Conservation (phyloP, 2,113 vertebrate genomes). For the Reinhardtius hippoglossoides region DNA sequence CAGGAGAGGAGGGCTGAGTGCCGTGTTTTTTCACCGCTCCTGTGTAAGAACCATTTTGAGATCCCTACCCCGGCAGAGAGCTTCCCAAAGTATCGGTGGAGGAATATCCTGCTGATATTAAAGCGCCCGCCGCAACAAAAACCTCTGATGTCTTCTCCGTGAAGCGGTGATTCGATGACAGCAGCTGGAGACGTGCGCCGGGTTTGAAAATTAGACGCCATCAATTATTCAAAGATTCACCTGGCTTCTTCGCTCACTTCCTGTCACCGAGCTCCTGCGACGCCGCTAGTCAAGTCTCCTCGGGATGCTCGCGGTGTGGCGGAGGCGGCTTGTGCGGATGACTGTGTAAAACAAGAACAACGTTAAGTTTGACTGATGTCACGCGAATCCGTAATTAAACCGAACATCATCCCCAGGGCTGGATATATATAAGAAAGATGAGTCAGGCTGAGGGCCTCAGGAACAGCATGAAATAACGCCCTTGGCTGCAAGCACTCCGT, state of each 20-base stretch:
- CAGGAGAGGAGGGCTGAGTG: constrained; percentile 57
- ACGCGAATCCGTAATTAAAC: constrained; percentile 74
- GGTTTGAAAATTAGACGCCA: constrained; percentile 62
- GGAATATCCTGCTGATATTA: constrained; percentile 40
- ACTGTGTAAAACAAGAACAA: constrained; percentile 71
- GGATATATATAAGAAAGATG: constrained; percentile 65
- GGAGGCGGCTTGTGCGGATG: constrained; percentile 42
- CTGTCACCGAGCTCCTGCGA: constrained; percentile 25
- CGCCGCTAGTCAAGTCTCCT: constrained; percentile 29
- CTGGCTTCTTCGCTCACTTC: constrained; percentile 57
- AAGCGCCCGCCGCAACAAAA: constrained; percentile 31
- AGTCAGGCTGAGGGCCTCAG: constrained; percentile 56
- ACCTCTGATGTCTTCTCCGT: constrained; percentile 46
- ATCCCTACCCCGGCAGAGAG: constrained; percentile 39
- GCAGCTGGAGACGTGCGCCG: constrained; percentile 48
- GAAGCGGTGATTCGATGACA: constrained; percentile 64
- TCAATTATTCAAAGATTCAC: constrained; percentile 69
- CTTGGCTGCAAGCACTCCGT: constrained; percentile 61
- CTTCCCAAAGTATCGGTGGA: constrained; percentile 19
- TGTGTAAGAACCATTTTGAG: constrained; percentile 72
- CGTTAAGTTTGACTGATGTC: constrained; percentile 70
- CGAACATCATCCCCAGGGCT: constrained; percentile 63
- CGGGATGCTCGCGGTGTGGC: constrained; percentile 34
- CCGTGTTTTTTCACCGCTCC: constrained; percentile 69
- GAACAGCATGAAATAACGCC: constrained; percentile 71